Evolutionary conservation across 2,888 invertebrate genomes (phyloP).

Genomic region (Phoronis australis): DNA sequence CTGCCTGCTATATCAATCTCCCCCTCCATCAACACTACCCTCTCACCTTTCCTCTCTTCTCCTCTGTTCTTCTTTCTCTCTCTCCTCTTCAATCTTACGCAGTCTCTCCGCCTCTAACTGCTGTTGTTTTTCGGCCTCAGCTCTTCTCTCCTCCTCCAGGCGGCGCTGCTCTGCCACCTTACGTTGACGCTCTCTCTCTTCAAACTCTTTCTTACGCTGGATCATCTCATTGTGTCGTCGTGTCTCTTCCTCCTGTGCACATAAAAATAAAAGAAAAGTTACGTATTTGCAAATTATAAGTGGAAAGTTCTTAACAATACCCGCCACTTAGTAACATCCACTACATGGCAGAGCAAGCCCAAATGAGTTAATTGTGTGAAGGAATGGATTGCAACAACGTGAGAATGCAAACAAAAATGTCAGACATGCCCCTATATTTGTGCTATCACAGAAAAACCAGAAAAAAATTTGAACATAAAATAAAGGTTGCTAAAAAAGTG

Average conservation of each 20-base stretch:
- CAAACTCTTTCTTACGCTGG: slow-evolving; percentile 26
- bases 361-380: neutral
- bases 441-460: no score
- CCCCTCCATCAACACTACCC: neutral
- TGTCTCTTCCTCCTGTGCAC: slow-evolving; percentile 23
- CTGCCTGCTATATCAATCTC: no score
- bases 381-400: neutral
- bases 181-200: slow-evolving; percentile 24
- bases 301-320: no score
- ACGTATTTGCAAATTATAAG: no score
- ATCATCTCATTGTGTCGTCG: slow-evolving; percentile 19
- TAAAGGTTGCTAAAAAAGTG: no score
- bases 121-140: slow-evolving; percentile 19
- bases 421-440: no score
- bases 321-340: neutral
- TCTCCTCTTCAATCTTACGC: slow-evolving; percentile 22
- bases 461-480: no score
- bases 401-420: neutral
- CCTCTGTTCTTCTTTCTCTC: slow-evolving; percentile 19
- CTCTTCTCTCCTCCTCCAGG: slow-evolving; percentile 15
- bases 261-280: neutral
- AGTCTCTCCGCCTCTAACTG: slow-evolving; percentile 19
- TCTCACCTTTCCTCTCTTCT: slow-evolving; percentile 23
- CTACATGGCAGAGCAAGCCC: neutral
- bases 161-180: slow-evolving; percentile 25